Conservation (phyloP, 1,140 invertebrate species). For the Sitophilus oryzae region DNA sequence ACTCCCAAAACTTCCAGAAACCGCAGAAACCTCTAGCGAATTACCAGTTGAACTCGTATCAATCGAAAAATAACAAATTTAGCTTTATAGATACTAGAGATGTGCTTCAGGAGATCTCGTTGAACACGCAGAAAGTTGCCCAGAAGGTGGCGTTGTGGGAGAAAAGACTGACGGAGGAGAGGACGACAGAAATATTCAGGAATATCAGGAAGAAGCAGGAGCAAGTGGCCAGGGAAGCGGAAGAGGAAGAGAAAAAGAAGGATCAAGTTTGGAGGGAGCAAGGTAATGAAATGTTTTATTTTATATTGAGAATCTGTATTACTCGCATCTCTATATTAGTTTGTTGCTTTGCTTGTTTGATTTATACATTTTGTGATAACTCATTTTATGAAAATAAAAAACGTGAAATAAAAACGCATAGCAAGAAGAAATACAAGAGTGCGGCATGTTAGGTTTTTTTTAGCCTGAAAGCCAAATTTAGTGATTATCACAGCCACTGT, state of each 20-base stretch:
- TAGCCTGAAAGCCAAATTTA: too few species aligned
- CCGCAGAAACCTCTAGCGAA: constrained; percentile 42
- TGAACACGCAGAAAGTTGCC: constrained; percentile 48
- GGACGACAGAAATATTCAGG: constrained; percentile 55
- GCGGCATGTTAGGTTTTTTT: too few species aligned
- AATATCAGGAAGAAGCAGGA: constrained; percentile 50
- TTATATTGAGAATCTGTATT: too few species aligned
- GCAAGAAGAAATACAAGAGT: too few species aligned
- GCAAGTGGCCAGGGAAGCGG: constrained; percentile 50
- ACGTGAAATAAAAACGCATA: too few species aligned
- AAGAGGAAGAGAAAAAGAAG: constrained; percentile 50
- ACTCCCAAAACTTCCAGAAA: constrained; percentile 43
- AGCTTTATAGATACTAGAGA: constrained; percentile 50
- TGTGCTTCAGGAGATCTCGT: constrained; percentile 49
- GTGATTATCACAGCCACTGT: too few species aligned
- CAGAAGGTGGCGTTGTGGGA: constrained; percentile 57
- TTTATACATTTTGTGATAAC: too few species aligned
- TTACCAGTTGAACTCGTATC: constrained; percentile 44
- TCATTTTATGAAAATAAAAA: too few species aligned
- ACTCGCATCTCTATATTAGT: too few species aligned
- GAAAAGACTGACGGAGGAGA: constrained; percentile 53
- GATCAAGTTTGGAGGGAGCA: constrained; percentile 58
- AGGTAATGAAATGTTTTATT: too few species aligned
- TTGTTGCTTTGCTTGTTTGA: too few species aligned
- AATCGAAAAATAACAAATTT: constrained; percentile 36